Evolutionary conservation across 2,113 vertebrate species (phyloP).

Genomic region (Echinops telfairi): DNA sequence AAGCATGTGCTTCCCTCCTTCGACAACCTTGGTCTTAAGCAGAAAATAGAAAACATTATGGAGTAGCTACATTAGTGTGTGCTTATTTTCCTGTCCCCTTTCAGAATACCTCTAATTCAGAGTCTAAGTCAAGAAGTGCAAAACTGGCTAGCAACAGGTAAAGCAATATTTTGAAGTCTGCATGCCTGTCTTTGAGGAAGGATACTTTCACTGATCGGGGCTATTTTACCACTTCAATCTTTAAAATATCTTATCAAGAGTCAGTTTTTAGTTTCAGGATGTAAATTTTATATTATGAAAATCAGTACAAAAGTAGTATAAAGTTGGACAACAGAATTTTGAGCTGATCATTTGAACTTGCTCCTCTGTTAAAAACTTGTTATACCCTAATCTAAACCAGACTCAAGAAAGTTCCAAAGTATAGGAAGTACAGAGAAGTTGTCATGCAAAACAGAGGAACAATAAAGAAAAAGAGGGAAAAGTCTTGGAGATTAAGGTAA

Average conservation of each 20-base stretch:
- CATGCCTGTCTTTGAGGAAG: constrained; percentile 59
- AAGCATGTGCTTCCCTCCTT: constrained; percentile 55
- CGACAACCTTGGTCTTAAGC: constrained; percentile 36
- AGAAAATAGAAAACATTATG: constrained; percentile 38
- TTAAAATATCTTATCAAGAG: constrained; percentile 30
- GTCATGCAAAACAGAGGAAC: constrained; percentile 73
- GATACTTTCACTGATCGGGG: not conserved
- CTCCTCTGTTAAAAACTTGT: constrained; percentile 62
- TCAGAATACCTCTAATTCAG: constrained; percentile 49
- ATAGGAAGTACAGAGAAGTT: constrained; percentile 65
- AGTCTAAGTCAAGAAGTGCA: constrained; percentile 11
- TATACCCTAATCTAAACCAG: constrained; percentile 41
- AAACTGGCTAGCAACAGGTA: not conserved
- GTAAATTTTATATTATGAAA: constrained; percentile 53
- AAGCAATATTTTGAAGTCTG: constrained; percentile 44
- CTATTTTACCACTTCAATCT: constrained; percentile 45
- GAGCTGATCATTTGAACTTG: constrained; percentile 38
- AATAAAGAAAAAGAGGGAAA: constrained; percentile 29
- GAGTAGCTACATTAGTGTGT: constrained; percentile 32
- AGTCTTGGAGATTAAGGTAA: constrained; percentile 60
- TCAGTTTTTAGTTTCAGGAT: constrained; percentile 61
- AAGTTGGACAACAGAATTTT: constrained; percentile 61
- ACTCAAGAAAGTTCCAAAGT: constrained; percentile 60
- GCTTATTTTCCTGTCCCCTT: constrained; percentile 39
- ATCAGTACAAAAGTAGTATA: not conserved